phyloP scores from a whole-genome alignment of 1,140 invertebrate species.

The Bicyclus anynana region DNA sequence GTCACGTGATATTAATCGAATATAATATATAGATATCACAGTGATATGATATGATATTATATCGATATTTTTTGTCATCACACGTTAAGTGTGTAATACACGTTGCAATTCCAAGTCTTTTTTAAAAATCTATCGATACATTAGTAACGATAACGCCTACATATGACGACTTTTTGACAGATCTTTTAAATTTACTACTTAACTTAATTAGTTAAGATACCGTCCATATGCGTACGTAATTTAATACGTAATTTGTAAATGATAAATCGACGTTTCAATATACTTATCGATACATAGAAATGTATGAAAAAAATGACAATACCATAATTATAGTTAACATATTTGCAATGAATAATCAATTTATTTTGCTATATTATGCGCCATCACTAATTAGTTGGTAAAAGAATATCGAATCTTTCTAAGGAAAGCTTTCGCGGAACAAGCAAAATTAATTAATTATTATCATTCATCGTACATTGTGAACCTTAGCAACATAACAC shows the following conservation, averaged over 20 bases:
- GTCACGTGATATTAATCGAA: too few relatives aligned
- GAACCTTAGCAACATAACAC: too few relatives aligned
- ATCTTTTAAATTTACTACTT: not conserved
- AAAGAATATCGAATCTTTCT: too few relatives aligned
- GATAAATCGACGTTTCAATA: too few relatives aligned
- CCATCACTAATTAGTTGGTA: too few relatives aligned
- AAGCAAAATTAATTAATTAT: too few relatives aligned
- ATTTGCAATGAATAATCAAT: too few relatives aligned
- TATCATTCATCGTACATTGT: too few relatives aligned
- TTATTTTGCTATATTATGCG: too few relatives aligned
- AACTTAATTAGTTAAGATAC: not conserved
- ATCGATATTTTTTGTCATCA: not conserved
- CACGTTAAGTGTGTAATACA: not conserved
- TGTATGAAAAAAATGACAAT: not conserved
- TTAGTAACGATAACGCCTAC: not conserved
- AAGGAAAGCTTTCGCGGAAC: too few relatives aligned
- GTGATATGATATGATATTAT: not conserved
- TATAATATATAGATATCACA: not conserved
- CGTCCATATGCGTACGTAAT: too few relatives aligned
- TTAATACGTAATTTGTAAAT: too few relatives aligned
- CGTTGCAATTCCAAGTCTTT: not conserved
- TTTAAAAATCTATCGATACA: not conserved
- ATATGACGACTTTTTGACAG: not conserved
- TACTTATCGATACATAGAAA: not conserved
- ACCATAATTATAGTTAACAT: not conserved